These are phyloP conservation scores for Danio jaintianensis DNA, from an alignment of 2,797 vertebrate species.

Conservation along the genomic window DNA sequence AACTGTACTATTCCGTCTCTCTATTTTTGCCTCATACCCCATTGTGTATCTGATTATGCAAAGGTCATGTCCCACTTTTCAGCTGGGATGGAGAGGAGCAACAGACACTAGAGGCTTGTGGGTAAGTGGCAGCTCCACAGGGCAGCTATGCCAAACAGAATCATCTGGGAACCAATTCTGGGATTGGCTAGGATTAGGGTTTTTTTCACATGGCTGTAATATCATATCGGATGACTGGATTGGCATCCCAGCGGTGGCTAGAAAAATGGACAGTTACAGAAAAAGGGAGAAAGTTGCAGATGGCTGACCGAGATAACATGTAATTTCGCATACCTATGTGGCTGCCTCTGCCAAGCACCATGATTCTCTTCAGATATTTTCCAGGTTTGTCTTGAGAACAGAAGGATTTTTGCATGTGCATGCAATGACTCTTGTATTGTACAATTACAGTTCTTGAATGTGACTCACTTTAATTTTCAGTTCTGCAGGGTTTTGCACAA, in stretches of 20 bases:
- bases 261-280: neutral
- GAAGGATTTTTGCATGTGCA: neutral
- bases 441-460: neutral
- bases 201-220: slow-evolving; percentile 30
- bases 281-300: slow-evolving; percentile 8
- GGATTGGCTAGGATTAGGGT: slow-evolving; percentile 41
- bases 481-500: neutral
- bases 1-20: neutral
- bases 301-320: neutral
- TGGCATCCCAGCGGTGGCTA: neutral
- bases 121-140: slow-evolving; percentile 28
- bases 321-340: slow-evolving; percentile 1
- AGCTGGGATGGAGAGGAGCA: neutral
- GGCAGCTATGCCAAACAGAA: slow-evolving; percentile 26
- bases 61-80: slow-evolving; percentile 34
- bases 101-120: slow-evolving; percentile 13
- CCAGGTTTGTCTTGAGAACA: neutral
- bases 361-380: neutral
- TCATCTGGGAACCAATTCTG: slow-evolving; percentile 20
- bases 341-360: slow-evolving; percentile 18
- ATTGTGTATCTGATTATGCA: slow-evolving; percentile 28
- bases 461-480: neutral
- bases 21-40: neutral
- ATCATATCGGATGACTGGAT: slow-evolving; percentile 25
- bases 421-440: neutral